Conservation (phyloP, 2,888 invertebrate species). For the Lasioglossum figueresi region DNA sequence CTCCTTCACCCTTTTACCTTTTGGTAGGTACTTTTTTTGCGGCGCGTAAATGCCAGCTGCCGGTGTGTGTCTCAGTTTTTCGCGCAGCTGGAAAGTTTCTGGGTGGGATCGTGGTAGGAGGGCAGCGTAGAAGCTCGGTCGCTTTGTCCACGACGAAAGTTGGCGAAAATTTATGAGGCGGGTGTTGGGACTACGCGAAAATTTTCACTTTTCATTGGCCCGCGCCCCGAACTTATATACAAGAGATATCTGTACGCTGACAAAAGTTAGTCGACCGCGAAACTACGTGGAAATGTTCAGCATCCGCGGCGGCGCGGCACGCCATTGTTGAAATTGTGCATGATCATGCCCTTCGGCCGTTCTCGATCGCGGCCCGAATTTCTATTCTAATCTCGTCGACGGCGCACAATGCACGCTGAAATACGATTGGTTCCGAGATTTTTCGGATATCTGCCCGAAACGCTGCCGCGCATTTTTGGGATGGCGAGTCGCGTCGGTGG, state of each 20-base stretch:
- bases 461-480: not conserved
- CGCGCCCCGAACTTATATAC: conserved; percentile 32
- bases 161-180: conserved; percentile 45
- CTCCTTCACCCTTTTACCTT: not conserved
- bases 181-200: conserved; percentile 40
- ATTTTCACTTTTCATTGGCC: conserved; percentile 54
- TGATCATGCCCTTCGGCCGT: conserved; percentile 23
- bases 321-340: conserved; percentile 22
- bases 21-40: conserved; percentile 10
- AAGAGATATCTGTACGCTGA: conserved; percentile 23
- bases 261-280: conserved; percentile 40
- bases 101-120: not conserved
- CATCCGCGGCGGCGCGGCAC: conserved; percentile 4
- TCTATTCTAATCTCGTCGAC: conserved; percentile 39
- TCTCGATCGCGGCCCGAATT: conserved; percentile 20
- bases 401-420: not conserved
- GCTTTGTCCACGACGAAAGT: conserved; percentile 65
- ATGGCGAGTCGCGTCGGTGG: not conserved
- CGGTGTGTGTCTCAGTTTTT: conserved; percentile 47
- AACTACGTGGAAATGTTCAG: conserved; percentile 41
- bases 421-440: conserved; percentile 14
- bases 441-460: not conserved
- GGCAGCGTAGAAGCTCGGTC: conserved; percentile 80
- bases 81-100: conserved; percentile 40
- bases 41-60: conserved; percentile 31